These are phyloP conservation scores for Mormyrus hasselquistii DNA, from an alignment of 2,797 vertebrate species.

Conservation along the genomic window DNA sequence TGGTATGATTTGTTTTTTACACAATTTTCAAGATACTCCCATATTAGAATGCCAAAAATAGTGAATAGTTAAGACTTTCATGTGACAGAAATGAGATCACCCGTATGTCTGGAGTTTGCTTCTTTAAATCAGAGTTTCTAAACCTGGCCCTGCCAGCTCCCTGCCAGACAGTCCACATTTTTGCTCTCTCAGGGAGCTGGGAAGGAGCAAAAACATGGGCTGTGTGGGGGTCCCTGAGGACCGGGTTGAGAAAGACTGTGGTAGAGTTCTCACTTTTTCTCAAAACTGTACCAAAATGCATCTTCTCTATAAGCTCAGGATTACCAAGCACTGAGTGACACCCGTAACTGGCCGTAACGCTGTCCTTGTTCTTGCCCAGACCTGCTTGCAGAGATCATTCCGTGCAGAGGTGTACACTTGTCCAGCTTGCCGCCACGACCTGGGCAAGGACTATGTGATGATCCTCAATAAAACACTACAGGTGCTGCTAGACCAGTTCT, in stretches of 20 bases:
- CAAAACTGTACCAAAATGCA: background rate
- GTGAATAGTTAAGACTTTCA: background rate
- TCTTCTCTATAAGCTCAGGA: background rate
- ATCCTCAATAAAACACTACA: slow-evolving; percentile 88
- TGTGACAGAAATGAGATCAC: background rate
- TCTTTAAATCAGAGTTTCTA: background rate
- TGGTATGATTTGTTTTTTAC: background rate
- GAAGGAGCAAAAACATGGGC: background rate
- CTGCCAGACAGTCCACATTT: too few relatives aligned
- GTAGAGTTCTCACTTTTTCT: background rate
- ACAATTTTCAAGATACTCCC: background rate
- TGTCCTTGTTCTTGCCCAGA: slow-evolving; percentile 55
- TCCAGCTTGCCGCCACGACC: slow-evolving; percentile 90
- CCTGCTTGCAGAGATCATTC: slow-evolving; percentile 93
- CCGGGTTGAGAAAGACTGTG: background rate
- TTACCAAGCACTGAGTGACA: background rate
- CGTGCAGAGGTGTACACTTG: slow-evolving; percentile 92
- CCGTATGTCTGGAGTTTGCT: background rate
- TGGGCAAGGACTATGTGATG: slow-evolving; percentile 91
- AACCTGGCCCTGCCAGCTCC: background rate
- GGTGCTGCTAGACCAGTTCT: slow-evolving; percentile 94
- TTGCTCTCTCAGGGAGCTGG: background rate
- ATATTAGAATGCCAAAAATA: background rate
- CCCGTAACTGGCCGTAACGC: background rate
- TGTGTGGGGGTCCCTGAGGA: background rate